Base-by-base conservation (phyloP, 2,113 vertebrate species). In the Thinocorus orbignyianus region DNA sequence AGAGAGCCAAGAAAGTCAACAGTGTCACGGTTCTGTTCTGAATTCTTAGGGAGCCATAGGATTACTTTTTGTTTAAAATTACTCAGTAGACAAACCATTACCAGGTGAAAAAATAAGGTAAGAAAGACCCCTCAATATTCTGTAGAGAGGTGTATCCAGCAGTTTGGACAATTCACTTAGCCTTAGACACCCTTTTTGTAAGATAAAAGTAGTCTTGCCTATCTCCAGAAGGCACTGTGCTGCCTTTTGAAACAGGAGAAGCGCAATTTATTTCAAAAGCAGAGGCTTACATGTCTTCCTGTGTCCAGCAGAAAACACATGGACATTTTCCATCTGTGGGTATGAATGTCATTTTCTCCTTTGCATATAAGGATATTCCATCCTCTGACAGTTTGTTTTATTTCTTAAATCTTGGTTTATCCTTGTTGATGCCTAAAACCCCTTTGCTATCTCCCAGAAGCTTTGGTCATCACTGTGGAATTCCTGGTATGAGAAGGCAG, bases 391-490 rank as follows among this genome's bases (percentile, higher is more conserved):
- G 35, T 68, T 58, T 37, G 9, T 2, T 7, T 37, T 64, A 35
- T 91, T 68, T 48, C 61, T 68, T 69, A 72, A 70, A 44, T 73
- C n/a, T 77, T 84, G 24, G 1, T 94, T 94, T 91, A 64, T 82
- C 71, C 66, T 76, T 84, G 73, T 61, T 66, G 86, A 91, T 96
- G 81, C 71, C 86, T 87, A 65, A 94, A 71, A 2, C 39, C 51
- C 13, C 28, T 55, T 86, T 92, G 62, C 72, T 94, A 58, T 92
- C 89, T 76, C 85, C 68, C 88, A 83, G 80, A 83, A 92, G 35
- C 42, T 88, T 54, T 90, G 73, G 64, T 97, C 95, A 97, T 62
- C 80, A 42, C 78, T 89, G 66, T 94, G 97, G 97, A 97, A 97
- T 97, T 87, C 85, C 54, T 91, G 96, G 92, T 73, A 97, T 96